phyloP scores from a whole-genome alignment of 2,888 invertebrate species.

The Pachymerium ferrugineum region DNA sequence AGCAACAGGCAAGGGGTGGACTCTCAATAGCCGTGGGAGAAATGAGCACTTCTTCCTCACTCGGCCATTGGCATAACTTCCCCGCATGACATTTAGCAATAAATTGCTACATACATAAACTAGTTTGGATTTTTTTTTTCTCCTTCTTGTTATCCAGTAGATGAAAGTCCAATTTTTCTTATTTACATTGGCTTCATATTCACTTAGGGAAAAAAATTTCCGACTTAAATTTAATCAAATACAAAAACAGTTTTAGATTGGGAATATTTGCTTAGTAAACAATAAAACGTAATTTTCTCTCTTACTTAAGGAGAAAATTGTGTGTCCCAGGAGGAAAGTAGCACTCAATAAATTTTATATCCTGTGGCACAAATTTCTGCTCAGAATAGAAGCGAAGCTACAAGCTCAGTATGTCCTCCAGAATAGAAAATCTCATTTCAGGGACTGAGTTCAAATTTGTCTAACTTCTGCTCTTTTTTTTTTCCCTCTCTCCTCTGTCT shows the following conservation, averaged over 20 bases:
- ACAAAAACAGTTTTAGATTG: no score
- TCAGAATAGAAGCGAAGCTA: slow-evolving; percentile 21
- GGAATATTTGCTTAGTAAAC: no score
- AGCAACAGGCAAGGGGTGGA: neutral
- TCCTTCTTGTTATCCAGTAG: neutral
- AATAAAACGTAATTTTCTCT: no score
- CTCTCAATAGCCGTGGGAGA: slow-evolving; percentile 1
- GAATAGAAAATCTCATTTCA: slow-evolving; percentile 8
- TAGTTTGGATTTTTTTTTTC: neutral
- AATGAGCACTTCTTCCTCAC: neutral
- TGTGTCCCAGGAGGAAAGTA: neutral
- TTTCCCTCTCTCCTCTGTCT: neutral
- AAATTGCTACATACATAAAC: neutral
- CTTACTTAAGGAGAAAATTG: no score
- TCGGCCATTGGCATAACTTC: neutral
- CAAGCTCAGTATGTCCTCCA: neutral
- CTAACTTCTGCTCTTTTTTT: neutral
- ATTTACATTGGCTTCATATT: neutral
- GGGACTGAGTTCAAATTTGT: slow-evolving; percentile 1
- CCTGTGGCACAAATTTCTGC: neutral
- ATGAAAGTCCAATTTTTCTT: neutral
- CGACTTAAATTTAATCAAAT: no score
- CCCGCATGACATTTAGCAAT: neutral
- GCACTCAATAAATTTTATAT: neutral
- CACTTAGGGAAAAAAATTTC: neutral